Evolutionary conservation across 2,888 invertebrate genomes (phyloP).

Genomic region (Shargacucullia verbasci): DNA sequence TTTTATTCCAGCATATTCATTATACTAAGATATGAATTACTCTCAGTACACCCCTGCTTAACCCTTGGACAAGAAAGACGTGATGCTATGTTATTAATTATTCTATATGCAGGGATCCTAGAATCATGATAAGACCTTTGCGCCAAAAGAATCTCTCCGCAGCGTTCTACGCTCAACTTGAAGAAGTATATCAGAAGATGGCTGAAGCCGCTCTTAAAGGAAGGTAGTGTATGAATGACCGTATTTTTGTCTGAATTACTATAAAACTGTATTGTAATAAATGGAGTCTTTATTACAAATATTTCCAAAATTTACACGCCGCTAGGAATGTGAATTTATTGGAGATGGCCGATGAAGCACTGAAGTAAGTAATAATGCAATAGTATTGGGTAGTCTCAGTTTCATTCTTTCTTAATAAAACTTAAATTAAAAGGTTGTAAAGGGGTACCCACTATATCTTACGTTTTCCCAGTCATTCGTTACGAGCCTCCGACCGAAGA

Average conservation of each 20-base stretch:
- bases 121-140: constrained; percentile 87
- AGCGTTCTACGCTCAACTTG: constrained; percentile 87
- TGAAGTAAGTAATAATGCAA: constrained; percentile 71
- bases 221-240: constrained; percentile 74
- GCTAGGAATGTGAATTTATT: constrained; percentile 79
- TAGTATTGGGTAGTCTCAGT: background rate
- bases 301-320: constrained; percentile 69
- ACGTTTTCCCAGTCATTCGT: too few species aligned
- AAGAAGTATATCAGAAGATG: constrained; percentile 89
- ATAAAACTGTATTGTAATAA: too few species aligned
- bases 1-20: too few species aligned
- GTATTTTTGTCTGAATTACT: background rate
- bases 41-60: too few species aligned
- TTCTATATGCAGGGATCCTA: constrained; percentile 71
- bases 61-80: too few species aligned
- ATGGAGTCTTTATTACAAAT: background rate
- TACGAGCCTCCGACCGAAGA: too few species aligned
- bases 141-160: constrained; percentile 90
- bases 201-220: constrained; percentile 87
- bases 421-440: too few species aligned
- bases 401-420: background rate
- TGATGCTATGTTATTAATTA: too few species aligned
- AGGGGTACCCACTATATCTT: too few species aligned
- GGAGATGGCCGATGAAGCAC: constrained; percentile 70
- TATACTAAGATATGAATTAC: too few species aligned